Conservation (phyloP, 1,140 invertebrate species). For the Anastrepha obliqua region DNA sequence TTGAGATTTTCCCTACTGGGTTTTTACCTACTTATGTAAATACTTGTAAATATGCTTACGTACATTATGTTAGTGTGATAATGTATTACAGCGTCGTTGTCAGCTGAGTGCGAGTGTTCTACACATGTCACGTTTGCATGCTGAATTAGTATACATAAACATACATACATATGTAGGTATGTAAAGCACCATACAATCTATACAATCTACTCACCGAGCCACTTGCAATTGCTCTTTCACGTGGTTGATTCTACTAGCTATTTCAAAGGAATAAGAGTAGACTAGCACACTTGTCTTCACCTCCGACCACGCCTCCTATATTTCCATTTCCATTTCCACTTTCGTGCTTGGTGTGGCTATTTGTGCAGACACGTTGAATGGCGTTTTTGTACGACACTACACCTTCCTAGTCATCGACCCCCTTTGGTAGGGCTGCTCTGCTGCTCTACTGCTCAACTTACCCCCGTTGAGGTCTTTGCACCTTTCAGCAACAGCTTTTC, state of each 20-base stretch:
- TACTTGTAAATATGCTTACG: neutral
- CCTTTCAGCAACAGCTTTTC: neutral
- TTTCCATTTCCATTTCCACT: no score
- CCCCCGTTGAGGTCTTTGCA: slow-evolving; percentile 2
- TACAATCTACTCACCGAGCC: neutral
- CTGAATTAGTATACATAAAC: neutral
- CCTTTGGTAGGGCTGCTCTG: neutral
- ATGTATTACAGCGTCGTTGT: neutral
- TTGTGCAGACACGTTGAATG: neutral
- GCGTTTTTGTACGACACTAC: no score
- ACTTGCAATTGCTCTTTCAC: neutral
- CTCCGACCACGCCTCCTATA: neutral
- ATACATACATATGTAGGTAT: neutral
- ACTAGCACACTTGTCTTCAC: neutral
- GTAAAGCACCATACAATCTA: neutral
- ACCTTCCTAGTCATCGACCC: neutral
- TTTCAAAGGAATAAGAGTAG: neutral
- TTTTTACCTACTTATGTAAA: neutral
- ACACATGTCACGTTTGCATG: neutral
- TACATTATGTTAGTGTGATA: neutral
- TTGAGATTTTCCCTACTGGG: neutral
- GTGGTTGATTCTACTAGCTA: neutral
- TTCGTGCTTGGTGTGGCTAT: neutral
- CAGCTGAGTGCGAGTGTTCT: neutral
- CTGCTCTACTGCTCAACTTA: neutral